Percentiles rank a stretch among this genome's conserved stretches.
These are phyloP conservation scores for Varecia variegata DNA, from an alignment of 2,797 vertebrate species.

Conservation along the genomic window DNA sequence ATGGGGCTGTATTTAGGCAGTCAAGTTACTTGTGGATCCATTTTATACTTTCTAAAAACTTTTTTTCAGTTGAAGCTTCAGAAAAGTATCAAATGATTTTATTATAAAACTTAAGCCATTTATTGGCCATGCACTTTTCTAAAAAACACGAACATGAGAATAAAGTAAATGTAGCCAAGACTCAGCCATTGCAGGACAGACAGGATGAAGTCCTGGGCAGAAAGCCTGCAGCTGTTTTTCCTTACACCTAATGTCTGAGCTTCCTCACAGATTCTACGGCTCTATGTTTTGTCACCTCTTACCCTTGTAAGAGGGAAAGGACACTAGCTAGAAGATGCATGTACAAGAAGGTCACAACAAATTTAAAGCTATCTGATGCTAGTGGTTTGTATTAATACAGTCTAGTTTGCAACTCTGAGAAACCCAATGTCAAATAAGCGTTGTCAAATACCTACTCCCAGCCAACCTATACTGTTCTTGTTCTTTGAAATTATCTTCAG, in stretches of 20 bases:
- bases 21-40: background rate
- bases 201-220: background rate
- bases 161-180: background rate
- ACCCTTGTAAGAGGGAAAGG: background rate
- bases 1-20: background rate
- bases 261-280: background rate
- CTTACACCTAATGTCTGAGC: background rate
- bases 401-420: background rate
- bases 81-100: conserved; percentile 6
- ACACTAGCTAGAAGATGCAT: background rate
- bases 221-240: background rate
- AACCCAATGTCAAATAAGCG: background rate
- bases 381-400: background rate
- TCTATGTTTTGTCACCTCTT: background rate
- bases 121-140: background rate
- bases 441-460: background rate
- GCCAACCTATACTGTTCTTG: background rate
- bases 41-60: too few relatives aligned
- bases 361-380: background rate
- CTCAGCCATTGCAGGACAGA: background rate
- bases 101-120: conserved; percentile 48
- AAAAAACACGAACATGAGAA: conserved; percentile 26
- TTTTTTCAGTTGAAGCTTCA: background rate
- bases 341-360: background rate
- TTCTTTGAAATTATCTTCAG: background rate